These are phyloP conservation scores for Nomada hirtipes DNA, from an alignment of 2,888 invertebrate species.

Conservation along the genomic window DNA sequence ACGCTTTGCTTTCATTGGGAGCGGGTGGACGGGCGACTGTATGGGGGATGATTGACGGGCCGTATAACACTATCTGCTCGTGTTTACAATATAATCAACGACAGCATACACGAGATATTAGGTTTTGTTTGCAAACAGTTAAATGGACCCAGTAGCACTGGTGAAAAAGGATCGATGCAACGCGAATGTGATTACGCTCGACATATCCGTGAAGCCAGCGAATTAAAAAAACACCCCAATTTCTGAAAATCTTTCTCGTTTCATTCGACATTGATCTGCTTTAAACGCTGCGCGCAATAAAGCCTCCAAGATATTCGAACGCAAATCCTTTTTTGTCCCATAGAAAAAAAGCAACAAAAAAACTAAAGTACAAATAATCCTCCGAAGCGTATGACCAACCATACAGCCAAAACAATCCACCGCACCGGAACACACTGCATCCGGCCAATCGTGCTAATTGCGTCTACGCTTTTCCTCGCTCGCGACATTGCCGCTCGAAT, in stretches of 20 bases:
- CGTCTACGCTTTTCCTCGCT: constrained; percentile 1
- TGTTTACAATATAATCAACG: constrained; percentile 49
- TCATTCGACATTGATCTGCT: too few species aligned
- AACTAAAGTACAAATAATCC: too few species aligned
- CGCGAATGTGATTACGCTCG: constrained; percentile 13
- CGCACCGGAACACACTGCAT: background rate
- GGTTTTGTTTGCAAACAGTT: constrained; percentile 24
- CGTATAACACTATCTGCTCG: background rate
- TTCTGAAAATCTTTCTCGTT: background rate
- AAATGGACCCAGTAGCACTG: constrained; percentile 27
- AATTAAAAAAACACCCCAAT: too few species aligned
- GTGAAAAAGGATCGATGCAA: constrained; percentile 11
- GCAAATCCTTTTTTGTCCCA: too few species aligned
- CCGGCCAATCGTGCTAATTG: constrained; percentile 16
- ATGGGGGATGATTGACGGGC: constrained; percentile 1
- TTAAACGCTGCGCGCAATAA: too few species aligned
- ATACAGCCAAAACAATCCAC: background rate
- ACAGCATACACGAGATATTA: constrained; percentile 1
- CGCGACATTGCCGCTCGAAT: too few species aligned
- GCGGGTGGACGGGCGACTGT: too few species aligned
- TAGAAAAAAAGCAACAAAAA: too few species aligned
- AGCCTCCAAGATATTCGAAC: too few species aligned
- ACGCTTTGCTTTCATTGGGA: background rate
- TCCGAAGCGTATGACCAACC: too few species aligned
- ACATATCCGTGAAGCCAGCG: background rate